A percentile compares a stretch with the other conserved stretches of the same genome.
Evolutionary conservation across 2,113 vertebrate species (phyloP).

Genomic region (Gnathonemus echidnorhynchus): DNA sequence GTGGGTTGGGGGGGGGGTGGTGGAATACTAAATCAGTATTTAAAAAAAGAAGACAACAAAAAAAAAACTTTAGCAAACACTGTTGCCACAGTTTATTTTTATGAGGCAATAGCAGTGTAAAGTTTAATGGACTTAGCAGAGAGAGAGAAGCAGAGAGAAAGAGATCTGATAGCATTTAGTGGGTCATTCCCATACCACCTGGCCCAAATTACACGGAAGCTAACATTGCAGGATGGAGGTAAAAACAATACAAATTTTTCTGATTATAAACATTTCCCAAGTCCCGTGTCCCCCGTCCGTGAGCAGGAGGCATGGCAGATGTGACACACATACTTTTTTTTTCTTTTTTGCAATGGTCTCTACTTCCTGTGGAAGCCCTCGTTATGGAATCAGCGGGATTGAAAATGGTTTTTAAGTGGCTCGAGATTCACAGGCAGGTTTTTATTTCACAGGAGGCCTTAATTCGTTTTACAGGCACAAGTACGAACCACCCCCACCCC

Average conservation of each 20-base stretch:
- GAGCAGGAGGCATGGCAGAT: neutral
- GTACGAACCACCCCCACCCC: neutral
- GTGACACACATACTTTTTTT: neutral
- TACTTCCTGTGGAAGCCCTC: neutral
- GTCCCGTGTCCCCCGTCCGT: neutral
- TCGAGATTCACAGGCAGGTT: neutral
- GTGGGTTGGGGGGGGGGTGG: neutral
- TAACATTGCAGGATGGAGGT: neutral
- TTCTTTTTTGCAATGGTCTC: neutral
- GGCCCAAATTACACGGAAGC: neutral
- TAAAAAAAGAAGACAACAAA: neutral
- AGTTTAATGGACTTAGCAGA: conserved; percentile 8
- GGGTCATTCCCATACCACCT: neutral
- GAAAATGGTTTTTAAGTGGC: neutral
- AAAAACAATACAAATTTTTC: neutral
- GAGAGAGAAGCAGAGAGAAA: neutral
- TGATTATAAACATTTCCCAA: neutral
- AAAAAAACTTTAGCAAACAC: neutral
- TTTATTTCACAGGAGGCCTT: neutral
- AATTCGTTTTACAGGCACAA: neutral
- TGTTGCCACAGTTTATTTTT: neutral
- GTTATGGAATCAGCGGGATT: neutral
- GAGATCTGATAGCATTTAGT: neutral
- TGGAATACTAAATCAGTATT: neutral
- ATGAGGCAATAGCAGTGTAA: neutral